Evolutionary conservation across 1,140 invertebrate genomes (phyloP).

Genomic region (Drosophila arawakana): DNA sequence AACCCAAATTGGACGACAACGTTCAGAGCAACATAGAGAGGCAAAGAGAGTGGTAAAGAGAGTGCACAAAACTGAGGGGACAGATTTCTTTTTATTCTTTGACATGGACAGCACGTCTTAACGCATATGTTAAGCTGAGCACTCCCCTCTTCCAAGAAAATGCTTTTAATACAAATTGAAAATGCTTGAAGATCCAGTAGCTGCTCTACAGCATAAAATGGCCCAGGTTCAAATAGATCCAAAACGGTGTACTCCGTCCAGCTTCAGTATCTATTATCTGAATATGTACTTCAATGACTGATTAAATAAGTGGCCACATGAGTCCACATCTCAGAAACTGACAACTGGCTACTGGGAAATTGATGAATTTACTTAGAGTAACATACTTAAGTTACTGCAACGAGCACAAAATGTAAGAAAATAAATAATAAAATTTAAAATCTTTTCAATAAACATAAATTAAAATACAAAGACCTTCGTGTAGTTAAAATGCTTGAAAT

Average conservation of each 20-base stretch:
- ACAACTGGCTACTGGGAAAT: background rate
- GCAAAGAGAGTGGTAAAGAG: background rate
- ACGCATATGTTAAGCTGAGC: constrained; percentile 74
- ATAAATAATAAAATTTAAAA: too few relatives aligned
- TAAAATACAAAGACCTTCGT: too few relatives aligned
- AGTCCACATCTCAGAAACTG: constrained; percentile 22
- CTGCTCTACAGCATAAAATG: constrained; percentile 52
- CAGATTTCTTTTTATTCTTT: constrained; percentile 50
- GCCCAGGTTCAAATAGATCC: constrained; percentile 47
- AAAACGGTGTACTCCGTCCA: constrained; percentile 46
- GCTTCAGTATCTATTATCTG: constrained; percentile 21
- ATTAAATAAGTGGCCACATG: constrained; percentile 61
- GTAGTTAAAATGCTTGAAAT: too few relatives aligned
- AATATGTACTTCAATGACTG: constrained; percentile 46
- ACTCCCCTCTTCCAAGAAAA: constrained; percentile 45
- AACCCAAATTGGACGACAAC: constrained; percentile 78
- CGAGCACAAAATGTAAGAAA: too few relatives aligned
- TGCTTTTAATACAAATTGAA: constrained; percentile 82
- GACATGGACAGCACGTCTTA: constrained; percentile 46
- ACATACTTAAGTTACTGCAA: background rate
- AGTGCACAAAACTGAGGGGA: constrained; percentile 5
- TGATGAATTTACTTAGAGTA: background rate
- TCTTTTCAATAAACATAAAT: too few relatives aligned
- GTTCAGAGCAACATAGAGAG: constrained; percentile 20
- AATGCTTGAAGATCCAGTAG: constrained; percentile 54